A percentile compares a stretch with the other conserved stretches of the same genome.
phyloP scores from a whole-genome alignment of 2,113 vertebrate species.

The Phalacrocorax pelagicus region DNA sequence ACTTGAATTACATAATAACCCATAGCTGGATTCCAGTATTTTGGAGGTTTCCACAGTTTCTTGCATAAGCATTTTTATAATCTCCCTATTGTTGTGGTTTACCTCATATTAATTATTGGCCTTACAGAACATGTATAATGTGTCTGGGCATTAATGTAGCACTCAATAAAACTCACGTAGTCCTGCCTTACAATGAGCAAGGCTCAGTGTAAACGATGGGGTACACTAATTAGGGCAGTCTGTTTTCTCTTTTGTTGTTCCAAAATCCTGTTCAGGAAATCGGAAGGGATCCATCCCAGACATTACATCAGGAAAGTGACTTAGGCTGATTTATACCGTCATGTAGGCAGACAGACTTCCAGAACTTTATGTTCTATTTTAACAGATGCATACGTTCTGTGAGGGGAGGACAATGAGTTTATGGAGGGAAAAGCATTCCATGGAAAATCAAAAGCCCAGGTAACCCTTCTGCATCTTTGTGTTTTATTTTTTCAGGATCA shows the following conservation, averaged over 20 bases:
- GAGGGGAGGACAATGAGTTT: background rate
- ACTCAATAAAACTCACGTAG: background rate
- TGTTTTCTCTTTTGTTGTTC: background rate
- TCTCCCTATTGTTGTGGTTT: background rate
- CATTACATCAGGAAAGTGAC: background rate
- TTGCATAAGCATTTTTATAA: background rate
- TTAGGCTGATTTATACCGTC: background rate
- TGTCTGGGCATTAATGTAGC: background rate
- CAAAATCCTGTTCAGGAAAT: background rate
- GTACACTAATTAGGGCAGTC: background rate
- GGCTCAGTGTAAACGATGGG: background rate
- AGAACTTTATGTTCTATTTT: background rate
- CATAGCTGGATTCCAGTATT: background rate
- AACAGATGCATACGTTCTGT: background rate
- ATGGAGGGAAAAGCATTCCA: background rate
- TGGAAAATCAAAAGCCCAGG: background rate
- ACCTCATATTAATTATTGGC: background rate
- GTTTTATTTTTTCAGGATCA: background rate
- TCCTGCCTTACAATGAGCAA: background rate
- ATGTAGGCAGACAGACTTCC: background rate
- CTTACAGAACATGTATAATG: background rate
- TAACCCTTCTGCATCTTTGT: background rate
- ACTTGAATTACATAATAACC: background rate
- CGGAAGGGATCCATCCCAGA: background rate
- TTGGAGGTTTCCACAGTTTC: background rate